Evolutionary conservation across 1,140 invertebrate genomes (phyloP), one percentile per base, ranked within the genome.

Genomic region (Anagrus nilaparvatae): DNA sequence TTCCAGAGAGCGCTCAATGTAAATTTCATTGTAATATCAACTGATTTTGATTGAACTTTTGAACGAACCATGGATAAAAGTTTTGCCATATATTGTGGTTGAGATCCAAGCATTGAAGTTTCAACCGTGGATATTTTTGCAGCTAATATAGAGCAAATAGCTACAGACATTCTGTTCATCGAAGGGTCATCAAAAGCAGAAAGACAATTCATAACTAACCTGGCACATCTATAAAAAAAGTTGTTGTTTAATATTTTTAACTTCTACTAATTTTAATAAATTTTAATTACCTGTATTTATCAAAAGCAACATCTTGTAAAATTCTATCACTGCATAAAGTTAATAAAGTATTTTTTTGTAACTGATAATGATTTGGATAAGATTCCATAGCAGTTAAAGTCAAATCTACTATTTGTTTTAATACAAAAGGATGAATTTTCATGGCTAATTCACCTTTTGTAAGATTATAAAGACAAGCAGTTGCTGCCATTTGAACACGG

Each of bases 1-100:
- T 89, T 89, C 85, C 85, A 89, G 4, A 89, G 62, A 20, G 84
- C 84, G 54, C 81, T 84, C 3, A 88, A 64, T 12, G 84, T 85
- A 55, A 87, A 87, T 56, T 84, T 85, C 56, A 87, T 73, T 3
- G 84, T 86, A 20, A 86, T 83, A 52, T 87, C 83, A 4, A 79
- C 73, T 12, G 64, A 64, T 48, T 65, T 62, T 20, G 68, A 60
- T 19, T 78, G 71, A 17, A 80, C 72, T 52, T 83, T 78, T 17
- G 70, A 68, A 39, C 73, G 66, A 1, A 87, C 81, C 60, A 87
- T 79, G 5, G 71, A 59, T 16, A 88, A 57, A 23, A 88, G 60
- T 61, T 84, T 84, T 14, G 71, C 69, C 81, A 88, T 86, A 52
- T 86, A 87, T 19, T 71, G 63, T 0, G 74, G 71, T 44, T 82